phyloP scores from a whole-genome alignment of 2,113 vertebrate species.

The Promerops cafer region DNA sequence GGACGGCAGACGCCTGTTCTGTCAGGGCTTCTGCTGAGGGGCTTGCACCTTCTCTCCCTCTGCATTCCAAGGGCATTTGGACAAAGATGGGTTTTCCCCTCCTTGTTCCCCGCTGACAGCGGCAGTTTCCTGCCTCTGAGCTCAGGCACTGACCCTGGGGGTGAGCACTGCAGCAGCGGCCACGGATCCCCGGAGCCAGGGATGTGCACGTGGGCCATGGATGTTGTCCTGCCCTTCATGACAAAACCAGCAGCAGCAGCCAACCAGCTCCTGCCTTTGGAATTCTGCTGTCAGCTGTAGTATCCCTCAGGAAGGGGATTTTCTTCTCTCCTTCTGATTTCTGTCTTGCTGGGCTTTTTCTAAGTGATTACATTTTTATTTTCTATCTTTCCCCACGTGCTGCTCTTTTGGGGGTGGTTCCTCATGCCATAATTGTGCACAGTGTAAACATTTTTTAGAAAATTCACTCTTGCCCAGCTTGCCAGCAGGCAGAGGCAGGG shows the following conservation, averaged over 20 bases:
- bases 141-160: neutral
- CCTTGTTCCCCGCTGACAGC: neutral
- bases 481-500: neutral
- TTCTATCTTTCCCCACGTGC: neutral
- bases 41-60: neutral
- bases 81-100: neutral
- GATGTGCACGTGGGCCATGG: neutral
- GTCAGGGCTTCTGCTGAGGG: neutral
- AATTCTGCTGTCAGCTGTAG: neutral
- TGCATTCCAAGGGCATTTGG: neutral
- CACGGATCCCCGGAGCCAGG: accelerated
- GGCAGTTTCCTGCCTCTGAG: neutral
- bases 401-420: neutral
- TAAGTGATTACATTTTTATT: neutral
- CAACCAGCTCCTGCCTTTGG: neutral
- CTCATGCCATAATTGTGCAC: neutral
- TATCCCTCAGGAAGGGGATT: neutral
- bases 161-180: neutral
- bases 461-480: neutral
- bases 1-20: accelerated
- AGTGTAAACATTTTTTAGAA: neutral
- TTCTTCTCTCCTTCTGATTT: neutral
- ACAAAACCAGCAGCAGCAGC: neutral
- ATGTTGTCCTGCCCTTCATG: accelerated
- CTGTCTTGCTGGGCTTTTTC: neutral